These are phyloP conservation scores for Drosophila setosimentum DNA, from an alignment of 2,888 invertebrate species.

Conservation along the genomic window DNA sequence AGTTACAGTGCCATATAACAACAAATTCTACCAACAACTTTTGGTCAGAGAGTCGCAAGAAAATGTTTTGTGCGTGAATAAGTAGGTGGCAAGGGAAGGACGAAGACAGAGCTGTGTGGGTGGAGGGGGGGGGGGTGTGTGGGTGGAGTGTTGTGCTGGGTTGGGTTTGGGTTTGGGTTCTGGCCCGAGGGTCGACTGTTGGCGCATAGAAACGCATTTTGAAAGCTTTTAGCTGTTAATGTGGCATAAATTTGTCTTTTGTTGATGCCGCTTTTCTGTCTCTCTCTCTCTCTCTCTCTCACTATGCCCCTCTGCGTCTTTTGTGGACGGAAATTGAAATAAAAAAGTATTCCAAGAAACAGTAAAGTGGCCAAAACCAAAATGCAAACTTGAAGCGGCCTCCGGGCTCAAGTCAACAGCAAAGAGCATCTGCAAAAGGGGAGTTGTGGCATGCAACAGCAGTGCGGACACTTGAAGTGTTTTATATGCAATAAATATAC, in stretches of 20 bases:
- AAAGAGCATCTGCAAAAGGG: not conserved
- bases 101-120: not conserved
- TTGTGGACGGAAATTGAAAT: constrained; percentile 77
- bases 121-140: not conserved
- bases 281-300: not conserved
- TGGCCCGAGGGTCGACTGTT: constrained; percentile 52
- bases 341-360: constrained; percentile 68
- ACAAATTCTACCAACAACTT: constrained; percentile 73
- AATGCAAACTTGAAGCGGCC: constrained; percentile 63
- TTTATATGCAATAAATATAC: constrained; percentile 46
- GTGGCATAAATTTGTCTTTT: constrained; percentile 82
- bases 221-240: constrained; percentile 81
- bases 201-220: constrained; percentile 78
- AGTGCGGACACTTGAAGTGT: constrained; percentile 57
- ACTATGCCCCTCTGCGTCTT: constrained; percentile 4
- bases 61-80: constrained; percentile 27
- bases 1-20: constrained; percentile 41
- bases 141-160: constrained; percentile 2
- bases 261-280: constrained; percentile 22
- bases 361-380: constrained; percentile 55
- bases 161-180: not conserved
- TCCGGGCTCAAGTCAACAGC: constrained; percentile 43
- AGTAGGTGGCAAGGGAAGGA: not conserved
- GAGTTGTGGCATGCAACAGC: constrained; percentile 55
- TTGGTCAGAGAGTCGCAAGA: constrained; percentile 66